Percentiles rank a stretch among this genome's conserved stretches.
These are phyloP conservation scores for Brachionus rotundiformis DNA, from an alignment of 1,140 invertebrate genomes.

Conservation along the genomic window DNA sequence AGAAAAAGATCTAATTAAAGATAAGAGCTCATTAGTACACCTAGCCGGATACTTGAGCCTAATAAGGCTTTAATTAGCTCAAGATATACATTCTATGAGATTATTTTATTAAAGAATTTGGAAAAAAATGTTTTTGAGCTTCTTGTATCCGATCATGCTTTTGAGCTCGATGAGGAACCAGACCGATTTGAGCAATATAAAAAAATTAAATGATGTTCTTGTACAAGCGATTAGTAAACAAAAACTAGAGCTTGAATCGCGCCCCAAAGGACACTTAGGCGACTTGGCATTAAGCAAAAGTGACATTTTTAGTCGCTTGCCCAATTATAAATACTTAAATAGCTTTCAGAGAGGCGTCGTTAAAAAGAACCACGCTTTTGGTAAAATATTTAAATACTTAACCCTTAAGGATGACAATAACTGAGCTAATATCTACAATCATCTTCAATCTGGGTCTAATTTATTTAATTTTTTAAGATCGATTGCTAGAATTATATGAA, in stretches of 20 bases:
- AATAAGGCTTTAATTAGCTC: neutral
- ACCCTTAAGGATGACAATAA: neutral
- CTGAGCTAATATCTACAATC: too few species aligned
- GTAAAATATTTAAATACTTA: neutral
- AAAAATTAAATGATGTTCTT: neutral
- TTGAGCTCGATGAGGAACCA: constrained; percentile 24
- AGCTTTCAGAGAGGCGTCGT: neutral
- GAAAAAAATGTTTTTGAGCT: constrained; percentile 23
- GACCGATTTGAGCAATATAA: neutral
- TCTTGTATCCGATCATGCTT: constrained; percentile 31
- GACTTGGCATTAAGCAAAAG: neutral
- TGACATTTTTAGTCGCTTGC: neutral
- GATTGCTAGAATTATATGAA: neutral
- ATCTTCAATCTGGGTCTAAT: neutral
- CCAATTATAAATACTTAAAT: constrained; percentile 2
- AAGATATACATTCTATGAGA: neutral
- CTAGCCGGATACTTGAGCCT: neutral
- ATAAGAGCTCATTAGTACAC: neutral
- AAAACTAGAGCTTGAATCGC: neutral
- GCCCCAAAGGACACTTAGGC: neutral
- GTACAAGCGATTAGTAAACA: neutral
- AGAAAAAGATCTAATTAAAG: neutral
- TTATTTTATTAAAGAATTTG: neutral
- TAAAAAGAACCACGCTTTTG: neutral
- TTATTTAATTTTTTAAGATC: neutral